These are phyloP conservation scores for Seriola quinqueradiata DNA, from an alignment of 2,113 vertebrate species.

Conservation along the genomic window DNA sequence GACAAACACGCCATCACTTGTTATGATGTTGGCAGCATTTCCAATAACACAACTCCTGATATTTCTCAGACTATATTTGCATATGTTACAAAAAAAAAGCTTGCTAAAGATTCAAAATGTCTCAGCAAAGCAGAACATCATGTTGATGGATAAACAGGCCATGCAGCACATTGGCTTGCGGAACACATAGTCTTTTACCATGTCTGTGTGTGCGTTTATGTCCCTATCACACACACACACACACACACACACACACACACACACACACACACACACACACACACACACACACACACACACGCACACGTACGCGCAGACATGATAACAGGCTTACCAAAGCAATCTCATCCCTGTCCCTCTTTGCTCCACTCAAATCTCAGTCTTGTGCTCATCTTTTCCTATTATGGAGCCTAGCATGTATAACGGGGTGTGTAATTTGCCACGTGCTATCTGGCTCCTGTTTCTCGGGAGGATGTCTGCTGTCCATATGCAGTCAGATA, in stretches of 20 bases:
- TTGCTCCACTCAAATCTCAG: constrained; percentile 14
- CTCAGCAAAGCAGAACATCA: constrained; percentile 45
- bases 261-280: constrained; percentile 20
- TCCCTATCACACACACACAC: background rate
- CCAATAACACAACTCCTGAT: background rate
- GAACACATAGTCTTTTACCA: constrained; percentile 19
- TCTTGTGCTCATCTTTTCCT: constrained; percentile 13
- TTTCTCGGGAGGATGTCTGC: constrained; percentile 29
- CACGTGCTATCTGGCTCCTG: background rate
- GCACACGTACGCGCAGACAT: constrained; percentile 16
- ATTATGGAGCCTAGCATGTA: constrained; percentile 21
- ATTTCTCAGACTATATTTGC: constrained; percentile 18
- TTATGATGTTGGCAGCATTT: background rate
- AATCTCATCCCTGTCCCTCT: constrained; percentile 47
- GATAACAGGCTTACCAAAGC: constrained; percentile 55
- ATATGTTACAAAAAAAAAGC: background rate
- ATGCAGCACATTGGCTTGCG: constrained; percentile 29
- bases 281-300: constrained; percentile 11
- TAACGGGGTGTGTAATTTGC: constrained; percentile 35
- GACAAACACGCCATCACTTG: background rate
- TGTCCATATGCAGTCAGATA: constrained; percentile 28
- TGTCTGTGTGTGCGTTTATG: constrained; percentile 14
- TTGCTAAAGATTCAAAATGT: constrained; percentile 18
- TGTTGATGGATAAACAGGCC: constrained; percentile 34
- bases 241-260: constrained; percentile 9